phyloP scores from a whole-genome alignment of 1,140 invertebrate genomes.

The Melanaphis sacchari region DNA sequence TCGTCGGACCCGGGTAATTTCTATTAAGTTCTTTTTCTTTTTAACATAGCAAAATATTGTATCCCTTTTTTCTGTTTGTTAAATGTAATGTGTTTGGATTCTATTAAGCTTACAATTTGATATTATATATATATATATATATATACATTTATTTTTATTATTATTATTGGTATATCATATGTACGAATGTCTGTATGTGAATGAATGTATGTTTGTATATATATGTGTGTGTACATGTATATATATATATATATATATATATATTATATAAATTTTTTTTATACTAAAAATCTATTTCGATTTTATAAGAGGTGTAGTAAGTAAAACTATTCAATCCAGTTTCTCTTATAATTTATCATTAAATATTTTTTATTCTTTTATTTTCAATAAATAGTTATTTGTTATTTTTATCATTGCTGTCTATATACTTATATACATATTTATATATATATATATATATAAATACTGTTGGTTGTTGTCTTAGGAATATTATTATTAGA shows the following conservation, averaged over 20 bases:
- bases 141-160: background rate
- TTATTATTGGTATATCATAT: constrained; percentile 3
- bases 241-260: constrained; percentile 22
- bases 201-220: background rate
- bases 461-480: constrained; percentile 56
- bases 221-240: background rate
- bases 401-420: constrained; percentile 51
- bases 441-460: constrained; percentile 1
- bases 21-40: constrained; percentile 12
- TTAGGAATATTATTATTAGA: constrained; percentile 51
- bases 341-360: constrained; percentile 49
- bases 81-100: constrained; percentile 20
- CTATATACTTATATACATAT: constrained; percentile 36
- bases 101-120: constrained; percentile 34
- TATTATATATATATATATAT: background rate
- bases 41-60: constrained; percentile 42
- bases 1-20: constrained; percentile 57
- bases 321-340: constrained; percentile 25
- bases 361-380: constrained; percentile 43
- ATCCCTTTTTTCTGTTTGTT: constrained; percentile 22
- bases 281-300: constrained; percentile 22
- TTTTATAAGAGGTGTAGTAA: background rate
- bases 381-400: constrained; percentile 52
- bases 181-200: background rate
- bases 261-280: background rate